Evolutionary conservation across 2,113 vertebrate genomes (phyloP).

Genomic region (Crypturellus undulatus): DNA sequence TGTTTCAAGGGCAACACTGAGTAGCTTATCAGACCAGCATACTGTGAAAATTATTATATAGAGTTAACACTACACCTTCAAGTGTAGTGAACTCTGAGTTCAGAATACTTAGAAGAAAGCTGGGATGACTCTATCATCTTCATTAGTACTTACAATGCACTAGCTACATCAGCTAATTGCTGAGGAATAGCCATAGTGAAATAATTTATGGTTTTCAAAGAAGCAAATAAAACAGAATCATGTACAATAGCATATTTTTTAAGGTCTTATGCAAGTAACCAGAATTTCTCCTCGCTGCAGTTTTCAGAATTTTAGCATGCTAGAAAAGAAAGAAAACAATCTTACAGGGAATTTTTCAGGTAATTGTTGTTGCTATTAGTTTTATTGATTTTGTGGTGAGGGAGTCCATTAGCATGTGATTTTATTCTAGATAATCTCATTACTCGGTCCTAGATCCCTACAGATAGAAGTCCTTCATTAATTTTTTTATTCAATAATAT

Average conservation of each 20-base stretch:
- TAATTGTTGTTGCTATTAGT: background rate
- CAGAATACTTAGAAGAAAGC: conserved; percentile 11
- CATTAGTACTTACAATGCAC: background rate
- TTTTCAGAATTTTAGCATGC: conserved; percentile 9
- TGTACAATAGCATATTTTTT: conserved; percentile 33
- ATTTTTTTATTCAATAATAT: background rate
- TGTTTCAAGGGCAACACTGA: conserved; percentile 40
- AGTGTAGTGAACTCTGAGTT: conserved; percentile 50
- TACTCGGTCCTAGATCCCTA: background rate
- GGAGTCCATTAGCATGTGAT: background rate
- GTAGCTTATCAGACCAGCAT: conserved; percentile 51
- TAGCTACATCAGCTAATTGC: background rate
- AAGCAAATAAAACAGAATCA: background rate
- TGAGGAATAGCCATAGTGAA: background rate
- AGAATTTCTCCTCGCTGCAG: background rate
- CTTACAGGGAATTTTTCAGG: background rate
- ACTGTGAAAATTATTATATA: conserved; percentile 45
- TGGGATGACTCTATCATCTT: background rate
- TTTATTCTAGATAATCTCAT: background rate
- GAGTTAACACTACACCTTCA: conserved; percentile 44
- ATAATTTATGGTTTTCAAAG: background rate
- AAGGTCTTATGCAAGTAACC: conserved; percentile 6
- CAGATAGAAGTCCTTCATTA: background rate
- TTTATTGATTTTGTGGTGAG: background rate
- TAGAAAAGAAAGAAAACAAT: conserved; percentile 43